Evolutionary conservation across 2,797 vertebrate genomes (phyloP).

Genomic region (Premnoplex brunnescens): DNA sequence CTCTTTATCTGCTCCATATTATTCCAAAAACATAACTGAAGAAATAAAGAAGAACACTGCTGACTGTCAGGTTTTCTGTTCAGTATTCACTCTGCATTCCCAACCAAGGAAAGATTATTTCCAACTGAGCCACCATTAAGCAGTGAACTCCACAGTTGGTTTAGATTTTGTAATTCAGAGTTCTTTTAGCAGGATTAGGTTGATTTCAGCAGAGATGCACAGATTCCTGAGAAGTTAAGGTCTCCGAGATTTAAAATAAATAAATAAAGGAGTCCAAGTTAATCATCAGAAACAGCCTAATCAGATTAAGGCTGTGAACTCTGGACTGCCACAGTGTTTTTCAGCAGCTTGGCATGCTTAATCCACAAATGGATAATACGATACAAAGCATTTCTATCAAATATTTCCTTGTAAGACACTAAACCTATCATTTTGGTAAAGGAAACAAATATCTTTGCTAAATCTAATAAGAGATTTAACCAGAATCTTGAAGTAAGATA

Average conservation of each 20-base stretch:
- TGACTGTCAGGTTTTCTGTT: neutral
- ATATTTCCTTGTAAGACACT: slow-evolving; percentile 42
- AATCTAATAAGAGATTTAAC: slow-evolving; percentile 33
- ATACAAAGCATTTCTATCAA: slow-evolving; percentile 45
- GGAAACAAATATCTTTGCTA: slow-evolving; percentile 38
- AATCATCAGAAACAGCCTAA: slow-evolving; percentile 67
- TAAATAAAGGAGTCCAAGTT: slow-evolving; percentile 51
- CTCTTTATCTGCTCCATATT: neutral
- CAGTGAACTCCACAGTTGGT: slow-evolving; percentile 31
- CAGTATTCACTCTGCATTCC: neutral
- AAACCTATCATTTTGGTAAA: slow-evolving; percentile 50
- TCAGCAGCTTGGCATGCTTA: slow-evolving; percentile 49
- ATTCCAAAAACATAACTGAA: neutral
- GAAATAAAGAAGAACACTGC: neutral
- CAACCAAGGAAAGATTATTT: neutral
- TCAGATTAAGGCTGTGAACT: slow-evolving; percentile 69
- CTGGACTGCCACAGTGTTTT: slow-evolving; percentile 29
- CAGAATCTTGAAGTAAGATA: neutral
- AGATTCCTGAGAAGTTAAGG: slow-evolving; percentile 57
- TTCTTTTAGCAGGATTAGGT: slow-evolving; percentile 52
- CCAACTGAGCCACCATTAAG: slow-evolving; percentile 25
- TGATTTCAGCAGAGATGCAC: slow-evolving; percentile 53
- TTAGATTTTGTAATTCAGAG: slow-evolving; percentile 61
- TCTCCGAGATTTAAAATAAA: slow-evolving; percentile 60
- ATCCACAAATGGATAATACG: slow-evolving; percentile 43